Percentiles rank a stretch among this genome's conserved stretches.
phyloP scores from a whole-genome alignment of 1,140 invertebrate species.

The Drosophila cardini region DNA sequence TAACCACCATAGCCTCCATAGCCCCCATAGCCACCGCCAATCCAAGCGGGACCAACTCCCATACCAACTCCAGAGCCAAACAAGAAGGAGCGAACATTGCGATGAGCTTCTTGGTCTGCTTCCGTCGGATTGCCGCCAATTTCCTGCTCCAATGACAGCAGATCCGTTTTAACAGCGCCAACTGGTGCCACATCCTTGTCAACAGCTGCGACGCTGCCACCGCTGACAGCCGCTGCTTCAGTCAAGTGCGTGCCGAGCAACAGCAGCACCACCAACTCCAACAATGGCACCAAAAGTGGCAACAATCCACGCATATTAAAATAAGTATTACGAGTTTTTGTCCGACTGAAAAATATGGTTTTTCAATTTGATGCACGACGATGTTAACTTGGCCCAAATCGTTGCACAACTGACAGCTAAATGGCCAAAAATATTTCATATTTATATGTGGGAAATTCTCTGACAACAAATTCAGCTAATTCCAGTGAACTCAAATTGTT shows the following conservation, averaged over 20 bases:
- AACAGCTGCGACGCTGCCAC: constrained; percentile 54
- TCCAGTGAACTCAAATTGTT: constrained; percentile 54
- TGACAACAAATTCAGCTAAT: constrained; percentile 50
- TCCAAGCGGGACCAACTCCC: constrained; percentile 36
- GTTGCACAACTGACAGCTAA: constrained; percentile 55
- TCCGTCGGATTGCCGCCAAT: constrained; percentile 69
- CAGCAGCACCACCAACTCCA: constrained; percentile 40
- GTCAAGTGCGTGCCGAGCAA: constrained; percentile 61
- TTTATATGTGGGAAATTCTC: constrained; percentile 53
- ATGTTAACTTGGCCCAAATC: constrained; percentile 39
- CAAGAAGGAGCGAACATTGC: constrained; percentile 57
- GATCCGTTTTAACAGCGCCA: constrained; percentile 77
- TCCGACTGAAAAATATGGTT: constrained; percentile 53
- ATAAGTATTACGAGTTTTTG: constrained; percentile 31
- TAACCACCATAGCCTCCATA: constrained; percentile 34
- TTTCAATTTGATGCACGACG: constrained; percentile 55
- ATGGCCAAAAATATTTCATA: constrained; percentile 40
- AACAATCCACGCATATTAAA: constrained; percentile 47
- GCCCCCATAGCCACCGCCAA: constrained; percentile 32
- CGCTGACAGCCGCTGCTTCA: constrained; percentile 52
- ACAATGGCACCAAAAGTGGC: neutral
- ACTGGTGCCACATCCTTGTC: constrained; percentile 79
- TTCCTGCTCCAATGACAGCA: constrained; percentile 79
- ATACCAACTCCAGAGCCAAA: constrained; percentile 42
- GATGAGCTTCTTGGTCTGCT: constrained; percentile 17